A percentile compares a stretch with the other conserved stretches of the same genome.
phyloP scores from a whole-genome alignment of 2,888 invertebrate genomes.

The Thera britannica region DNA sequence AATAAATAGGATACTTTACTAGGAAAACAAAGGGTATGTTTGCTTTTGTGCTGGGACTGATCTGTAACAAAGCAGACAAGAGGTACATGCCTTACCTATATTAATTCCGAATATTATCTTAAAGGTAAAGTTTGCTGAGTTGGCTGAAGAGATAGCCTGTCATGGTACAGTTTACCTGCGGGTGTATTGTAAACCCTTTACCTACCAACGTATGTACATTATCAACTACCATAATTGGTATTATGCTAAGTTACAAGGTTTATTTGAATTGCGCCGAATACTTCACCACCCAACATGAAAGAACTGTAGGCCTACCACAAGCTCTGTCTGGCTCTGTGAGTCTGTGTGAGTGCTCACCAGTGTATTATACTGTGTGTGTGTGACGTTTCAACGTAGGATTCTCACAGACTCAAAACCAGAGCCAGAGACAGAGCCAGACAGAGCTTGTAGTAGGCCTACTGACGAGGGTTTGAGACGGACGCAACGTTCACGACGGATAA shows the following conservation, averaged over 20 bases:
- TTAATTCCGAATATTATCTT: background rate
- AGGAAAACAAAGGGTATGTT: no score
- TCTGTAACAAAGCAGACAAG: background rate
- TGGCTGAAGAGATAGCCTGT: constrained; percentile 3
- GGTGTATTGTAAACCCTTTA: constrained; percentile 17
- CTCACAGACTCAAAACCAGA: no score
- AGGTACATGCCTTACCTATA: background rate
- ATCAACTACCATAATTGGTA: no score
- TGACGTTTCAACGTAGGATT: no score
- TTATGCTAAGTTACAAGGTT: background rate
- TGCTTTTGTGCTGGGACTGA: background rate
- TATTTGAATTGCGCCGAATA: constrained; percentile 2
- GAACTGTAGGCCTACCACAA: background rate
- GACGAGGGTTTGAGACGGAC: background rate
- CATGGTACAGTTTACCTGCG: constrained; percentile 11
- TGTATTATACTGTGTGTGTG: no score
- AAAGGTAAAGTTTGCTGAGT: background rate
- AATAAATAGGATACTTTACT: no score
- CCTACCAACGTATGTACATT: background rate
- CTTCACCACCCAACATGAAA: background rate
- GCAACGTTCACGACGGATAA: background rate
- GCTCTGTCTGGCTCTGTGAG: no score
- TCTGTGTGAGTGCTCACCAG: no score
- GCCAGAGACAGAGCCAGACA: no score
- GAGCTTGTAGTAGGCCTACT: background rate